A percentile compares a stretch with the other conserved stretches of the same genome.
Evolutionary conservation across 2,113 vertebrate species (phyloP).

Genomic region (Nesoenas mayeri): DNA sequence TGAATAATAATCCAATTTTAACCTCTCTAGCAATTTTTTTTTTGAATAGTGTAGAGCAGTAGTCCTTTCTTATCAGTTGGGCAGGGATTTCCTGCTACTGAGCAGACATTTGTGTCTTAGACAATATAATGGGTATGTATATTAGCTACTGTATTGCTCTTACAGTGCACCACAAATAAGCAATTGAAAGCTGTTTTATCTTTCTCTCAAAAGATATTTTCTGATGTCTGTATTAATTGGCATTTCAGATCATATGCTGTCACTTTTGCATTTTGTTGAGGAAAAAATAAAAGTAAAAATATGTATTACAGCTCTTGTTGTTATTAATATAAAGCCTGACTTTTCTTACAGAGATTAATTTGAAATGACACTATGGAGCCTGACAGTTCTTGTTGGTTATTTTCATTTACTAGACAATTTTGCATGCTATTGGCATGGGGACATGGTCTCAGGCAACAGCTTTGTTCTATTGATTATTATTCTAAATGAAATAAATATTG

Average conservation of each 20-base stretch:
- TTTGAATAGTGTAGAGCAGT: not conserved
- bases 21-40: not conserved
- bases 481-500: conserved; percentile 66
- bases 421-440: conserved; percentile 55
- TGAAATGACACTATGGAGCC: conserved; percentile 55
- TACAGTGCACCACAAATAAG: not conserved
- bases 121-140: not conserved
- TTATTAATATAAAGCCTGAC: conserved; percentile 16
- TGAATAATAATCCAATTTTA: conserved; percentile 6
- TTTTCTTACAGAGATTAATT: conserved; percentile 57
- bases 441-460: conserved; percentile 29
- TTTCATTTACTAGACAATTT: conserved; percentile 71
- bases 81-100: conserved; percentile 59
- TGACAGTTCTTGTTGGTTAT: conserved; percentile 45
- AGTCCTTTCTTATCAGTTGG: conserved; percentile 52
- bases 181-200: not conserved
- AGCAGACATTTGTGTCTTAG: not conserved
- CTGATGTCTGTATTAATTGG: not conserved
- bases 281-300: conserved; percentile 16
- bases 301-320: not conserved
- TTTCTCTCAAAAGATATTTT: not conserved
- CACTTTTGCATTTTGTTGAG: conserved; percentile 14
- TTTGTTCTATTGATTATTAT: conserved; percentile 52
- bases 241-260: not conserved
- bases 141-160: not conserved